These are phyloP conservation scores for Cossypha dichroa DNA, from an alignment of 2,797 vertebrate species.

Conservation along the genomic window DNA sequence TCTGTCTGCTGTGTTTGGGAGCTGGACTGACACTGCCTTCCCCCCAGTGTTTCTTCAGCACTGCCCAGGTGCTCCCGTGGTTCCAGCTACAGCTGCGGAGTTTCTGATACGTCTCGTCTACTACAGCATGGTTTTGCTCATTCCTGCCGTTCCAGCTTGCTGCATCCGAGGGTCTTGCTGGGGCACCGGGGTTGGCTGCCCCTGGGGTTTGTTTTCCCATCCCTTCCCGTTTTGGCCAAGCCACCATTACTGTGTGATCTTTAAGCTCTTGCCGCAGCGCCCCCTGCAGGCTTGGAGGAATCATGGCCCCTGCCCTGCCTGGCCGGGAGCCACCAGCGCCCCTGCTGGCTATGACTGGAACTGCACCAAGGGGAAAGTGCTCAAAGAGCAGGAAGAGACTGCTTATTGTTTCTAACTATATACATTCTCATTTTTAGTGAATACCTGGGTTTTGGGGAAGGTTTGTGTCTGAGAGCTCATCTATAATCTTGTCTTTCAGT, in stretches of 20 bases:
- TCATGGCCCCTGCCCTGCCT: background rate
- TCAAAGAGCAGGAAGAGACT: accelerated
- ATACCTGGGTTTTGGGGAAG: background rate
- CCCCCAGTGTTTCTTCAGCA: background rate
- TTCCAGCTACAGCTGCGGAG: background rate
- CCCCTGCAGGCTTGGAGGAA: background rate
- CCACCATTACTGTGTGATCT: background rate
- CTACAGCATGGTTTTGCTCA: background rate
- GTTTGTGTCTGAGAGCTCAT: background rate
- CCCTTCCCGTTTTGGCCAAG: too few relatives aligned
- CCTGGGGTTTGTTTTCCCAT: background rate
- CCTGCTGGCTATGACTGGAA: background rate
- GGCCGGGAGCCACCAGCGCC: too few relatives aligned
- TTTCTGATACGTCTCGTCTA: background rate
- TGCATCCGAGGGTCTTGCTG: background rate
- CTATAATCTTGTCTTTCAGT: background rate
- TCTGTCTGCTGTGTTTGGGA: background rate
- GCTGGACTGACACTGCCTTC: background rate
- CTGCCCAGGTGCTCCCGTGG: background rate
- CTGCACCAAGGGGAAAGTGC: background rate
- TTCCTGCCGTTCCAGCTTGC: too few relatives aligned
- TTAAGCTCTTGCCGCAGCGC: accelerated
- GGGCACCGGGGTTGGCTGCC: background rate
- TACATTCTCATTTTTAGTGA: background rate
- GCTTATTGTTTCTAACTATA: background rate